Conservation (phyloP, 2,113 vertebrate genomes). For the Nycticorax nycticorax region DNA sequence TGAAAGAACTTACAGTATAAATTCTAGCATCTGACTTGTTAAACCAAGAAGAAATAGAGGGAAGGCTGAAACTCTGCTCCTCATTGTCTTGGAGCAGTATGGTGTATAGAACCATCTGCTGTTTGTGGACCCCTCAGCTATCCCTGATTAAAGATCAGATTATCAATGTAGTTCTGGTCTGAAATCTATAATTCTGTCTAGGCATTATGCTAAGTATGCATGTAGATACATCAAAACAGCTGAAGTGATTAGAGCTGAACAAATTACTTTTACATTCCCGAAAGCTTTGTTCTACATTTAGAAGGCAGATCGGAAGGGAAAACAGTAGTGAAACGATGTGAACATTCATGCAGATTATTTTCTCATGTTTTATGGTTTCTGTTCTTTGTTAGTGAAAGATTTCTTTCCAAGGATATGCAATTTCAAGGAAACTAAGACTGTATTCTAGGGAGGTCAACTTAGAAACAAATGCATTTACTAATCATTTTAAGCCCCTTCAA, state of each 20-base stretch:
- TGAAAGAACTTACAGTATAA: background rate
- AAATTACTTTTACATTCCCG: constrained; percentile 23
- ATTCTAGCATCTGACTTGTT: background rate
- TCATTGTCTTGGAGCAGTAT: background rate
- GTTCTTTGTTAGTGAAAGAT: background rate
- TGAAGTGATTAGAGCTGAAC: constrained; percentile 52
- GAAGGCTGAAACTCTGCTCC: background rate
- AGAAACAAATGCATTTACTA: constrained; percentile 32
- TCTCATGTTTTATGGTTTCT: background rate
- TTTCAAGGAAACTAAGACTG: background rate
- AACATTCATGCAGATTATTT: background rate
- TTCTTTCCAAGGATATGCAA: background rate
- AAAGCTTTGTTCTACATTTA: constrained; percentile 21
- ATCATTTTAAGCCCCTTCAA: constrained; percentile 54
- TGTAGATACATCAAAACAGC: constrained; percentile 37
- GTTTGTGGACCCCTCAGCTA: background rate
- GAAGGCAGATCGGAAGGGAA: background rate
- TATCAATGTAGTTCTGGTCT: constrained; percentile 47
- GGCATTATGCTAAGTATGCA: constrained; percentile 56
- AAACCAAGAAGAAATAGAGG: background rate
- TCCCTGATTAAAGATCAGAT: constrained; percentile 58
- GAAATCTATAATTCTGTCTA: constrained; percentile 64
- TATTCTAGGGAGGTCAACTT: background rate
- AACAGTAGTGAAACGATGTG: background rate
- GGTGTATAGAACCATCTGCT: constrained; percentile 29